These are phyloP conservation scores for Bilobella aurantiaca DNA, from an alignment of 1,140 invertebrate genomes.

Conservation along the genomic window DNA sequence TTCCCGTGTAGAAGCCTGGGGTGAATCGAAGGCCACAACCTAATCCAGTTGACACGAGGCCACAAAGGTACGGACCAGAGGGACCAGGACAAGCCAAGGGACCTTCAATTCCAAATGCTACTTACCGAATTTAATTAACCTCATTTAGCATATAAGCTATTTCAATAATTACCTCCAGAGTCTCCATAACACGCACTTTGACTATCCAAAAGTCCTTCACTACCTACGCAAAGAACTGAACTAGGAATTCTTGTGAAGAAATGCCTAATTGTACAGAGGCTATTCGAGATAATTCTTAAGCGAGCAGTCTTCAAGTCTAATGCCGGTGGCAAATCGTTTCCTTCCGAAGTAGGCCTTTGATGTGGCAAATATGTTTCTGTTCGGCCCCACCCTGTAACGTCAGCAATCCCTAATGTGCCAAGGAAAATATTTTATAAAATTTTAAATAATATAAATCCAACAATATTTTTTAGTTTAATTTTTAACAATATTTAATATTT, in stretches of 20 bases:
- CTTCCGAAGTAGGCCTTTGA: neutral
- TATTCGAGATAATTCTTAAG: neutral
- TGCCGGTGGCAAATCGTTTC: neutral
- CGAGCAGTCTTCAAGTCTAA: neutral
- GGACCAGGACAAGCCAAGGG: neutral
- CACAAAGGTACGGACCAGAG: neutral
- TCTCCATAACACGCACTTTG: constrained; percentile 11
- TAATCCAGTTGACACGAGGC: neutral
- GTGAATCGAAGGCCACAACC: constrained; percentile 10
- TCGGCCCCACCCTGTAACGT: constrained; percentile 7
- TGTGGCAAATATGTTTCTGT: neutral
- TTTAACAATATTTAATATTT: neutral
- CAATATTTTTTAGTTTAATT: neutral
- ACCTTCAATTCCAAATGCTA: neutral
- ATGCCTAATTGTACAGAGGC: constrained; percentile 1
- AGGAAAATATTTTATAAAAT: too few species aligned
- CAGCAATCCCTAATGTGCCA: neutral
- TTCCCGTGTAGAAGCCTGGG: constrained; percentile 4
- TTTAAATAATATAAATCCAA: neutral
- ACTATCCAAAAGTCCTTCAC: constrained; percentile 5
- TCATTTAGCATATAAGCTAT: neutral
- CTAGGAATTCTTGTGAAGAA: neutral
- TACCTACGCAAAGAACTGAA: constrained; percentile 5
- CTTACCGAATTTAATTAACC: too few species aligned
- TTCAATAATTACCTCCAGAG: neutral